Base-by-base conservation (phyloP, 2,888 invertebrate species). In the Rhodophaea formosa region DNA sequence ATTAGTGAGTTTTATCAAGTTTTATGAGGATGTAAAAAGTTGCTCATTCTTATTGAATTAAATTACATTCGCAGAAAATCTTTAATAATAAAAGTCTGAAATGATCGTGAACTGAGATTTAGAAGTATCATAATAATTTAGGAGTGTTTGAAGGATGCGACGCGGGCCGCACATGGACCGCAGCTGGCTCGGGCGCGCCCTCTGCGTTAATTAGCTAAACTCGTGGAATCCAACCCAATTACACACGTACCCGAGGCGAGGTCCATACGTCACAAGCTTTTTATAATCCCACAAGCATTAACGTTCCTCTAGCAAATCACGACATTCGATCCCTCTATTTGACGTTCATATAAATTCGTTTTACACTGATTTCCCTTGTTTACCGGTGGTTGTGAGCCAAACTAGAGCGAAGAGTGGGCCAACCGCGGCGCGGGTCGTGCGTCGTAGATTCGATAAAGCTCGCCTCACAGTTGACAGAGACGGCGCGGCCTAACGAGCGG, bases 401-500 rank as follows among this genome's bases (percentile, higher is more conserved):
- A 86, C 86, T 86, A 78, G 79, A 85, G 83, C 82, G 83, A 84
- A 83, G 88, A 84, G 84, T 81, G 86, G 84, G 84, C 84, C 88
- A 77, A 87, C 87, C 85, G 84, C 87, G 86, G 80, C 84, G 81
- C 79, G 86, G 84, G 76, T 87, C 89, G 88, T 89, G 88, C 89
- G 88, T 90, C 89, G 89, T 88, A 89, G 89, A 90, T 90, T 90
- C 85, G 90, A 91, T 91, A 90, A 89, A 88, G 89, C 89, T 85
- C 86, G 86, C 84, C 87, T 86, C 87, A 74, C 84, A 88, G 89
- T 89, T 89, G 89, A 89, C 89, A 87, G 88, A 89, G 89, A 88
- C 86, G 84, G 82, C 78, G 86, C 83, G 86, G 86, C 84, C 86
- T 86, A 88, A 88, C 87, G 88, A 88, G 83, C 79, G 82, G 79